These are phyloP conservation scores for Drusus annulatus DNA, from an alignment of 1,140 invertebrate species.

Conservation along the genomic window DNA sequence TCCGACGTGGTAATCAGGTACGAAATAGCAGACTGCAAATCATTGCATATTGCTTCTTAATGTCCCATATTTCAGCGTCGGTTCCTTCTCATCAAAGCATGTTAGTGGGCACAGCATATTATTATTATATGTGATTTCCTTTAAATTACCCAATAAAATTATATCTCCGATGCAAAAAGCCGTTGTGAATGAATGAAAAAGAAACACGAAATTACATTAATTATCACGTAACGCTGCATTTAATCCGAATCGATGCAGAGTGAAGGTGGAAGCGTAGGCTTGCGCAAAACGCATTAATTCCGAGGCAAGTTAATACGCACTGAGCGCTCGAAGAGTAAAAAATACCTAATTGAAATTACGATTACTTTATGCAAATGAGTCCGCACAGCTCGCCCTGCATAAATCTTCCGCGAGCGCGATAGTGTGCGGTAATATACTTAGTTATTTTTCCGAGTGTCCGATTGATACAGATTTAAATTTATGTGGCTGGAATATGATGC, in stretches of 20 bases:
- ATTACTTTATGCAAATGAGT: constrained; percentile 59
- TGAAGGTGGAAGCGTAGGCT: neutral
- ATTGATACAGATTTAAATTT: constrained; percentile 22
- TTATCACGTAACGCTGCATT: constrained; percentile 18
- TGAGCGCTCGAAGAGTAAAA: constrained; percentile 56
- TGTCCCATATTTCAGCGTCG: too few relatives aligned
- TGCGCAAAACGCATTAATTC: constrained; percentile 30
- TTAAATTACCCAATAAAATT: constrained; percentile 7
- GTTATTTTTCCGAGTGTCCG: neutral
- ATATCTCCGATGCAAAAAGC: neutral
- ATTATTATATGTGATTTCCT: too few relatives aligned
- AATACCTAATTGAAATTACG: constrained; percentile 56
- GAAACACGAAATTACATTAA: constrained; percentile 13
- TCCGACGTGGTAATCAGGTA: neutral
- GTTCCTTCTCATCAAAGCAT: too few relatives aligned
- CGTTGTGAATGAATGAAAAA: constrained; percentile 12
- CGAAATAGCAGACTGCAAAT: neutral
- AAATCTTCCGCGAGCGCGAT: constrained; percentile 42
- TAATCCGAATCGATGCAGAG: neutral
- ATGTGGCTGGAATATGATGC: neutral
- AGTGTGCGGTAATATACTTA: constrained; percentile 35
- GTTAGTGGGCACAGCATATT: too few relatives aligned
- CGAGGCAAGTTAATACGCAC: constrained; percentile 47
- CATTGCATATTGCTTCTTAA: neutral
- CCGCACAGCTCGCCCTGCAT: constrained; percentile 40